Evolutionary conservation across 92 coral and sea anemone species (phyloP), one percentile per base, ranked within the genome.

Genomic region (Desmophyllum pertusum): DNA sequence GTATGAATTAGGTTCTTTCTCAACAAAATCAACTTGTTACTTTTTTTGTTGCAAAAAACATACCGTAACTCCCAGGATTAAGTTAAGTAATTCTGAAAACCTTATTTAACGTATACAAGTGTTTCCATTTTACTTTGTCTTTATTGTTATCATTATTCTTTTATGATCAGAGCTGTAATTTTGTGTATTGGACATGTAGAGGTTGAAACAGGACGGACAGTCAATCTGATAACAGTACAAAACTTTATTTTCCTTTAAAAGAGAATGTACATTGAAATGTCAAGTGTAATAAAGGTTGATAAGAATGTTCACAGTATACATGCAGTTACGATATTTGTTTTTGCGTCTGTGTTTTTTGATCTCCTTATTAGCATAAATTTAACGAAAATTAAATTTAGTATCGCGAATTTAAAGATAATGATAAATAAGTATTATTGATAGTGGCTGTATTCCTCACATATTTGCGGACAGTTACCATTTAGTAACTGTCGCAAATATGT

Each of bases 251-350:
- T 21, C 17, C 65, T n/a, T 43, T 13, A 10, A 31, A 65, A 46
- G 51, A 65, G 30, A 67, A 79, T 66, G 75, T 79, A 45, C 55
- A 79, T 79, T 79, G 15, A 30, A 66, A 37, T 43, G n/a, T 6
- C 15, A 65, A 63, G 45, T 63, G 31, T 30, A 78, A 78, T 62
- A 78, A 78, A 78, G 21, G 55, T 41, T 62, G 21, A 15, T 63
- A 41, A 55, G 63, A 38, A 76, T 31, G 36, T 38, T 57, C 13
- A 25, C 46, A 30, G 64, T 75, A 8, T 69, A n/a, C 6, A 39
- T 39, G 39, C 13, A 0, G 17, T 31, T 13, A 10, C 33, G n/a
- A 10, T 0, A 42, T 6, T 1, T 41, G 1, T 1, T 41, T 17
- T 14, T 41, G 9, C n/a, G n/a, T n/a, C n/a, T n/a, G n/a, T n/a